These are phyloP conservation scores for Anthopleura xanthogrammica DNA, from an alignment of 92 coral and sea anemone genomes.

Conservation along the genomic window DNA sequence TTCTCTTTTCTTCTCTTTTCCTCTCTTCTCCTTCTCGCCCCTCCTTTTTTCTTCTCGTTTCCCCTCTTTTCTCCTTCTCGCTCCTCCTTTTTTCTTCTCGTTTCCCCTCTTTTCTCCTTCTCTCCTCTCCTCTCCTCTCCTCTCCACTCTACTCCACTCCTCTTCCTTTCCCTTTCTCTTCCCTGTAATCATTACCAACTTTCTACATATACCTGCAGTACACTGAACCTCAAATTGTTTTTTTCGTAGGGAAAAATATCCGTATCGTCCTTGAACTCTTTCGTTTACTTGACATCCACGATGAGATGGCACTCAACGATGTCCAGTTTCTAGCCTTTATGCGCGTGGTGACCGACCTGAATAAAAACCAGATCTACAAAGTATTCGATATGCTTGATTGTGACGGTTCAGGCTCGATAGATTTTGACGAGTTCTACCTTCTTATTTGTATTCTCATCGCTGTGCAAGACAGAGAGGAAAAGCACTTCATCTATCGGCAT, in stretches of 20 bases:
- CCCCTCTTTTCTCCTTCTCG: neutral
- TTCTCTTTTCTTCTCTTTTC: neutral
- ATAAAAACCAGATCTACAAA: slow-evolving; percentile 80
- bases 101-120: neutral
- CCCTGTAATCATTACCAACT: too few species aligned
- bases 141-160: neutral
- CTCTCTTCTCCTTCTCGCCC: neutral
- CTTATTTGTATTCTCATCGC: slow-evolving; percentile 90
- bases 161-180: too few species aligned
- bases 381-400: slow-evolving; percentile 98
- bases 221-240: neutral
- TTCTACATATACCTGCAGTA: neutral
- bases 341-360: slow-evolving; percentile 80
- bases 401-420: slow-evolving; percentile 93
- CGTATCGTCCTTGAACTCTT: slow-evolving; percentile 84
- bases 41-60: too few species aligned
- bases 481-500: slow-evolving; percentile 94
- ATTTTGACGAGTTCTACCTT: slow-evolving; percentile 94
- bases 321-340: slow-evolving; percentile 94
- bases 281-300: slow-evolving; percentile 82
- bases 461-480: slow-evolving; percentile 86
- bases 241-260: slow-evolving; percentile 66
- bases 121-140: too few species aligned
- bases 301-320: slow-evolving; percentile 89
- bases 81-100: neutral